These are phyloP conservation scores for Vanessa cardui DNA, from an alignment of 2,888 invertebrate genomes.

Conservation along the genomic window DNA sequence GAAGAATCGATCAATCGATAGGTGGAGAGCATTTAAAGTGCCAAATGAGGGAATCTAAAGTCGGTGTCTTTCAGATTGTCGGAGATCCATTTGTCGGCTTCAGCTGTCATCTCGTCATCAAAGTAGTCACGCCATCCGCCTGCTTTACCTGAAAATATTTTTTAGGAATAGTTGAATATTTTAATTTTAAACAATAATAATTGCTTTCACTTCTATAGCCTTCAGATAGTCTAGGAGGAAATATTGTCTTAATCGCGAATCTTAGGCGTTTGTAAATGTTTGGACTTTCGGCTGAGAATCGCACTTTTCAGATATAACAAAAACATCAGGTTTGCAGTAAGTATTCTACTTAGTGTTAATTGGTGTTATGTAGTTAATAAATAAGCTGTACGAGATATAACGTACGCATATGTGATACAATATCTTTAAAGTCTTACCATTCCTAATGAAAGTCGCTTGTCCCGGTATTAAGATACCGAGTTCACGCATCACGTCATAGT, in stretches of 20 bases:
- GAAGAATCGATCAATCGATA: not conserved
- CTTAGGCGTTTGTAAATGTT: too few species aligned
- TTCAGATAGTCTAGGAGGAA: too few species aligned
- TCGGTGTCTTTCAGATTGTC: constrained; percentile 84
- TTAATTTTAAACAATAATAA: too few species aligned
- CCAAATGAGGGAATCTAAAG: constrained; percentile 79
- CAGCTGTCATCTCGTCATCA: constrained; percentile 84
- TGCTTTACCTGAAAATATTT: constrained; percentile 73
- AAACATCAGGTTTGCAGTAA: too few species aligned
- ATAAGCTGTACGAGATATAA: too few species aligned
- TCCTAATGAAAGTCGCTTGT: constrained; percentile 86
- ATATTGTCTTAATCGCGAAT: too few species aligned
- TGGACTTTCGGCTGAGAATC: too few species aligned
- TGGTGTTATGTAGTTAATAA: too few species aligned
- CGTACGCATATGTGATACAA: not conserved
- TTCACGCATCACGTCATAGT: constrained; percentile 85
- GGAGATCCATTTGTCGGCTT: constrained; percentile 87
- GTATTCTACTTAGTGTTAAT: too few species aligned
- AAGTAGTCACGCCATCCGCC: constrained; percentile 89
- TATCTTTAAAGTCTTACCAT: constrained; percentile 65
- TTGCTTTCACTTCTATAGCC: too few species aligned
- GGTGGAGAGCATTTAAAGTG: not conserved
- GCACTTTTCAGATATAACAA: too few species aligned
- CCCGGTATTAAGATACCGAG: constrained; percentile 83
- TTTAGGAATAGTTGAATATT: not conserved